These are phyloP conservation scores for Cremastobaeus sp. DNA, from an alignment of 2,888 invertebrate species.

Conservation along the genomic window DNA sequence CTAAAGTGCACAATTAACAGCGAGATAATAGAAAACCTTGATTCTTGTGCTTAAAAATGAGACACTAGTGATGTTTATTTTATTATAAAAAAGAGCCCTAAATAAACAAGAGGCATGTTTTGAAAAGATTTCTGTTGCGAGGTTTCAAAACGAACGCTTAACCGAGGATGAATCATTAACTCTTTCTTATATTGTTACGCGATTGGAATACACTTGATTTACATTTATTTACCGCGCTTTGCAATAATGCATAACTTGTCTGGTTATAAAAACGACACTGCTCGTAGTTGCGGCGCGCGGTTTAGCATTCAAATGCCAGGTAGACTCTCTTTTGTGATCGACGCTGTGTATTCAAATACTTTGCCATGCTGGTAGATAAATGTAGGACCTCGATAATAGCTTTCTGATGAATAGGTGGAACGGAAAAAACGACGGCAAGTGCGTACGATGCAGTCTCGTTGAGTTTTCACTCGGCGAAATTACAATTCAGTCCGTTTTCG, in stretches of 20 bases:
- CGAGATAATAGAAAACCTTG: no score
- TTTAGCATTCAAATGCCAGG: slow-evolving; percentile 49
- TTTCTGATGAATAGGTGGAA: slow-evolving; percentile 29
- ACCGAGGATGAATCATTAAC: slow-evolving; percentile 26
- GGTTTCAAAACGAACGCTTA: no score
- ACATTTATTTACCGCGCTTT: slow-evolving; percentile 31
- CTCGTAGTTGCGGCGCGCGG: slow-evolving; percentile 18
- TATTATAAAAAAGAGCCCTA: no score
- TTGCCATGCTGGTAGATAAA: slow-evolving; percentile 29
- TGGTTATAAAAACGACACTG: slow-evolving; percentile 38
- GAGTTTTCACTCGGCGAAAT: slow-evolving; percentile 20
- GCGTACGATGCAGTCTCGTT: slow-evolving; percentile 17
- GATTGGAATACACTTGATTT: slow-evolving; percentile 34
- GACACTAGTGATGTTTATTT: no score
- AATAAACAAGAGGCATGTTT: no score
- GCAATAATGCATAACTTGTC: slow-evolving; percentile 31
- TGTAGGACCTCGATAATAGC: slow-evolving; percentile 41
- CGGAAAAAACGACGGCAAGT: slow-evolving; percentile 18
- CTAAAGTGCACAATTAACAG: no score
- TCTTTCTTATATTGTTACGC: slow-evolving; percentile 26
- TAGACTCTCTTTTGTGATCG: slow-evolving; percentile 35
- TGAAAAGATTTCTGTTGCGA: no score
- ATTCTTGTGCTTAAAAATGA: no score
- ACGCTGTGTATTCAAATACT: slow-evolving; percentile 33
- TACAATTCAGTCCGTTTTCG: slow-evolving; percentile 10